Percentiles rank a stretch among this genome's conserved stretches.
Conservation (phyloP, 2,113 vertebrate genomes). For the Piprites chloris region DNA sequence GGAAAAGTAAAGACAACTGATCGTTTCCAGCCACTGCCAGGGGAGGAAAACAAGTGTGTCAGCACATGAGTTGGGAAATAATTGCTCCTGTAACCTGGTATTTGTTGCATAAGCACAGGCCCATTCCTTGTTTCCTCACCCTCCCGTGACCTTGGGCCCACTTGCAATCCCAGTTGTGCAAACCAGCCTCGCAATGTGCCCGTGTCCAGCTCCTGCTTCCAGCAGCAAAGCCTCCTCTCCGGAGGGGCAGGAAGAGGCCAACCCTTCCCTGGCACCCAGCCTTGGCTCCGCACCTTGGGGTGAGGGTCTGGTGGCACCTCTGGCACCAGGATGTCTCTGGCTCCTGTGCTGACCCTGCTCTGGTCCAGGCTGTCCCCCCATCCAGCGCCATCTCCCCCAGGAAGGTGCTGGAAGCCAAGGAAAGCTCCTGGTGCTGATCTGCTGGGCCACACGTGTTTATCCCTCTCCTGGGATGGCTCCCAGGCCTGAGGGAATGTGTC, state of each 20-base stretch:
- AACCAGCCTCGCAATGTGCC: background rate
- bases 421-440: fast-evolving
- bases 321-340: background rate
- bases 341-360: background rate
- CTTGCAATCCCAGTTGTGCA: background rate
- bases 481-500: background rate
- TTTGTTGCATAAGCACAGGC: background rate
- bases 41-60: background rate
- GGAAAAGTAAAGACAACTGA: background rate
- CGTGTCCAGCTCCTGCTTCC: background rate
- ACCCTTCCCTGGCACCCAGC: background rate
- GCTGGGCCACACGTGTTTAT: background rate
- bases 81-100: background rate
- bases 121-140: background rate
- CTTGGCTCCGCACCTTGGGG: fast-evolving
- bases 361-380: fast-evolving
- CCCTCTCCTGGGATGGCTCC: fast-evolving
- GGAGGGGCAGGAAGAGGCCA: background rate
- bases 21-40: background rate
- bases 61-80: background rate
- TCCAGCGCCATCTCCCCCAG: background rate
- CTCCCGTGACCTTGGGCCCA: background rate
- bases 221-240: background rate
- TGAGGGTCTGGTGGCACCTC: background rate
- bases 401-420: background rate